A percentile compares a stretch with the other conserved stretches of the same genome.
phyloP scores from a whole-genome alignment of 1,140 invertebrate species.

The Trichonephila inaurata region DNA sequence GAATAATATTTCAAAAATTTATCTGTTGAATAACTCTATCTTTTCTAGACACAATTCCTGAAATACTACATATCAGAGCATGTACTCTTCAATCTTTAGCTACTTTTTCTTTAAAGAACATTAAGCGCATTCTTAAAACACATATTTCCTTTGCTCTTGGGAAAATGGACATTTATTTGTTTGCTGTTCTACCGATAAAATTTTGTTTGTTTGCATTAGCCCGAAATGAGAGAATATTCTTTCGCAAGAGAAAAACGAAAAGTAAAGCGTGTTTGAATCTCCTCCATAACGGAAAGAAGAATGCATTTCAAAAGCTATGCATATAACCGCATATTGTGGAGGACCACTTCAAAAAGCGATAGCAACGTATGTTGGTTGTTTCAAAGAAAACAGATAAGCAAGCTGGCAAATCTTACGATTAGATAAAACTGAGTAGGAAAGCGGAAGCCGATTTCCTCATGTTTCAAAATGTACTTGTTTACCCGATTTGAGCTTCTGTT shows the following conservation, averaged over 20 bases:
- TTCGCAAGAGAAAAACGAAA: background rate
- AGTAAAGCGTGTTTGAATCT: background rate
- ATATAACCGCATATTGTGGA: background rate
- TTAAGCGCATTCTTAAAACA: no score
- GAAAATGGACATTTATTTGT: no score
- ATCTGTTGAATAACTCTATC: no score
- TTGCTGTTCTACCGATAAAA: background rate
- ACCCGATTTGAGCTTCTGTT: background rate
- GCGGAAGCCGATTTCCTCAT: background rate
- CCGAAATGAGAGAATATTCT: background rate
- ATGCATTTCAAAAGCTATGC: background rate
- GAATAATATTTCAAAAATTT: no score
- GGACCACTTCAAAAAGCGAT: constrained; percentile 7
- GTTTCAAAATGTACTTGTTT: constrained; percentile 18
- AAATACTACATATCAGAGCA: no score
- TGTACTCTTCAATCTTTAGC: no score
- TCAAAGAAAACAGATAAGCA: background rate
- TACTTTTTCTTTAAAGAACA: no score
- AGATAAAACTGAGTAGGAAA: background rate
- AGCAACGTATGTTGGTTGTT: background rate
- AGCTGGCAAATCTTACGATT: background rate
- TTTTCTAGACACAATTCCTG: no score
- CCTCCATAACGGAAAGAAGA: background rate
- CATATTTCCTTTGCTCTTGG: no score
- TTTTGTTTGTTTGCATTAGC: background rate